Conservation (phyloP, 2,888 invertebrate genomes). For the Sepiola atlantica region DNA sequence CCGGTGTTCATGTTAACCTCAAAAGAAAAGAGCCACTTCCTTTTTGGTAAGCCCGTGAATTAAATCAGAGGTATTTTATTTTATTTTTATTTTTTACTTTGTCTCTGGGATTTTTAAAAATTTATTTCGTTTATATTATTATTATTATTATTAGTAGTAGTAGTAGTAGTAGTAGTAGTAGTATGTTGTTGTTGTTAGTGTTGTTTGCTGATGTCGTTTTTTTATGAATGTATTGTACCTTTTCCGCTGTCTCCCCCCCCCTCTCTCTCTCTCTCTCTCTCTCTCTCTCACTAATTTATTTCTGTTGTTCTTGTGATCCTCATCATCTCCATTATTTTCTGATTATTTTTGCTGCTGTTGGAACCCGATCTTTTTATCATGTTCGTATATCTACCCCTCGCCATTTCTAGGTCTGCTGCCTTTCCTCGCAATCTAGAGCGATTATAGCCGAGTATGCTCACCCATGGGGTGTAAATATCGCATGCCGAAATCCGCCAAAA, state of each 20-base stretch:
- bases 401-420: not conserved
- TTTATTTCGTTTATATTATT: not conserved
- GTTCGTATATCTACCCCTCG: not conserved
- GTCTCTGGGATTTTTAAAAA: not conserved
- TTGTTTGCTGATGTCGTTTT: not conserved
- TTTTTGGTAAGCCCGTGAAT: not conserved
- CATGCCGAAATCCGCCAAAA: conserved; percentile 6
- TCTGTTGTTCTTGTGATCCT: not conserved
- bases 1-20: not conserved
- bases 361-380: not conserved
- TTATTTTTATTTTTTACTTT: not conserved
- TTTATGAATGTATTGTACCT: not conserved
- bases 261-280: not conserved
- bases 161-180: not conserved
- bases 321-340: not conserved
- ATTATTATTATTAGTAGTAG: no score
- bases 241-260: not conserved
- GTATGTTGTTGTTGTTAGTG: not conserved
- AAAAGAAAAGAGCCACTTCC: not conserved
- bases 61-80: not conserved
- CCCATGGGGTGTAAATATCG: not conserved
- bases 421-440: not conserved
- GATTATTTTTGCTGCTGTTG: not conserved
- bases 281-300: not conserved
- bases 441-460: not conserved